Percentiles rank a stretch among this genome's conserved stretches.
Evolutionary conservation across 1,140 invertebrate species (phyloP).

Genomic region (Bactericera cockerelli): DNA sequence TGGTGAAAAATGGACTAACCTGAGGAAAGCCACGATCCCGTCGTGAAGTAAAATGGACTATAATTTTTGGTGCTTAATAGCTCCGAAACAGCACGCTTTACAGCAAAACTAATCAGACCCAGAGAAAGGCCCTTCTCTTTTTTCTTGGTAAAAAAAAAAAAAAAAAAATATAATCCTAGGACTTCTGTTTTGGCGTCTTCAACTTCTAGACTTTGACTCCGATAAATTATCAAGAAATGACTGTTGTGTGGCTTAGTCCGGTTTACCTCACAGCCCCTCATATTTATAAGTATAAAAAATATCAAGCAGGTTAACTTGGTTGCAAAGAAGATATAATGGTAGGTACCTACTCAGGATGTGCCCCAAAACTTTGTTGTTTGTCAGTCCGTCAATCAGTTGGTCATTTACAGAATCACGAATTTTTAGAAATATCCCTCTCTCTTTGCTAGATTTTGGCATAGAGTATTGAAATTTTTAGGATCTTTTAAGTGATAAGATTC

Average conservation of each 20-base stretch:
- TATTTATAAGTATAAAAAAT: no score
- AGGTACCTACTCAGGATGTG: no score
- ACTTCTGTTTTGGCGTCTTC: not conserved
- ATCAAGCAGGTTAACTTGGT: no score
- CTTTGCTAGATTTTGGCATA: no score
- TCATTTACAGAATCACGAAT: no score
- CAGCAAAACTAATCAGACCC: not conserved
- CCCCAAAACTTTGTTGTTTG: no score
- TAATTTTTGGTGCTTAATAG: not conserved
- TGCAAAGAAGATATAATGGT: no score
- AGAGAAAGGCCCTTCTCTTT: not conserved
- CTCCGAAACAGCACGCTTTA: not conserved
- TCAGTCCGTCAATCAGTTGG: no score
- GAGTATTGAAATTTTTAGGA: no score
- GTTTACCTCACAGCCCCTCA: not conserved
- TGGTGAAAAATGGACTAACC: not conserved
- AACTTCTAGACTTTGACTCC: not conserved
- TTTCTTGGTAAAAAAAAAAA: not conserved
- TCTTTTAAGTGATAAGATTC: no score
- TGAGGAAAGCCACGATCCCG: not conserved
- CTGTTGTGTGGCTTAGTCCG: not conserved
- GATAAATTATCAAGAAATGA: not conserved
- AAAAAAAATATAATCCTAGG: not conserved
- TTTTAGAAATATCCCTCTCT: no score
- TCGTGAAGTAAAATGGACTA: not conserved